Evolutionary conservation across 2,888 invertebrate species (phyloP).

Genomic region (Sinotaia quadrata): DNA sequence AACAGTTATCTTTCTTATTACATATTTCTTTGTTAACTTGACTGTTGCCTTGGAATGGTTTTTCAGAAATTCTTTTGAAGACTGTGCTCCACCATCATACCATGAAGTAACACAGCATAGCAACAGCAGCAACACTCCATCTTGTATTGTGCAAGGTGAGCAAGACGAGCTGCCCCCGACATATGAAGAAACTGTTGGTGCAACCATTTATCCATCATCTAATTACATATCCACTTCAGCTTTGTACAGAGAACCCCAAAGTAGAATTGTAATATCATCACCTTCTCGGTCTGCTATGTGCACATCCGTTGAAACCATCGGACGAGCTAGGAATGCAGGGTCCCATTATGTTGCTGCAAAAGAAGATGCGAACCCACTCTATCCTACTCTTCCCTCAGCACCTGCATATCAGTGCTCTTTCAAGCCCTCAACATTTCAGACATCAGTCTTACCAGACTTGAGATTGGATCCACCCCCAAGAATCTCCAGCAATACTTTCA

Average conservation of each 20-base stretch:
- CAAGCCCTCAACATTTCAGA: neutral
- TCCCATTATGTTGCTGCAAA: neutral
- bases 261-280: neutral
- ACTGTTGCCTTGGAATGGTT: no score
- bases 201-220: conserved; percentile 8
- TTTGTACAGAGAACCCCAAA: neutral
- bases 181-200: conserved; percentile 42
- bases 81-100: conserved; percentile 48
- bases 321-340: neutral
- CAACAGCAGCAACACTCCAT: conserved; percentile 33
- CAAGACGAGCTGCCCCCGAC: conserved; percentile 44
- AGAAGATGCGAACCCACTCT: neutral
- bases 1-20: no score
- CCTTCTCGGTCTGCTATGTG: neutral
- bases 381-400: neutral
- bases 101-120: conserved; percentile 40
- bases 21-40: no score
- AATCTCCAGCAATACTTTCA: neutral
- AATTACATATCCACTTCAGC: conserved; percentile 9
- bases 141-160: conserved; percentile 28
- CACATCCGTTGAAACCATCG: no score
- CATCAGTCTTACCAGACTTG: neutral
- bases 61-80: conserved; percentile 29
- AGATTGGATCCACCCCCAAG: neutral
- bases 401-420: neutral